Conservation (phyloP, 92 coral and sea anemone species). For the Muricea muricata region DNA sequence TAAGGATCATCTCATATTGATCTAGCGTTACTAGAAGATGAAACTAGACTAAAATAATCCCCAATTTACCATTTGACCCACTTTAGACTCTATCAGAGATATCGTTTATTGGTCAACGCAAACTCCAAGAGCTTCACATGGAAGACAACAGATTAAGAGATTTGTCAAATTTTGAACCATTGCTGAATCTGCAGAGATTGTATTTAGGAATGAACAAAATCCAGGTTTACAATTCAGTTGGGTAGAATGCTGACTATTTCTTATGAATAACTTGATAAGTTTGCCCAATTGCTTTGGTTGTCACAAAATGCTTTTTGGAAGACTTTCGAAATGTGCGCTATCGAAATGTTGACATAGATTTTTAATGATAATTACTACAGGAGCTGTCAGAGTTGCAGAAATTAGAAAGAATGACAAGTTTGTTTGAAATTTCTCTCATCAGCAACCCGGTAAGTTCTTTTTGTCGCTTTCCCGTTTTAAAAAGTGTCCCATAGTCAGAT, state of each 20-base stretch:
- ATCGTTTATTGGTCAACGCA: constrained; percentile 88
- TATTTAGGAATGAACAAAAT: constrained; percentile 97
- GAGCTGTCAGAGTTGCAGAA: constrained; percentile 86
- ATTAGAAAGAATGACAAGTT: constrained; percentile 79
- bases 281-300: too few relatives aligned
- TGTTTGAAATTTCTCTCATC: constrained; percentile 88
- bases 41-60: not conserved
- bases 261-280: too few relatives aligned
- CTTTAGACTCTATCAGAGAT: constrained; percentile 68
- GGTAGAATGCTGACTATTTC: too few relatives aligned
- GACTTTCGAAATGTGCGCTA: too few relatives aligned
- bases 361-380: constrained; percentile 53
- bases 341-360: too few relatives aligned
- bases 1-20: too few relatives aligned
- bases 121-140: constrained; percentile 84
- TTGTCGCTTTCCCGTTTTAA: too few relatives aligned
- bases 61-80: not conserved
- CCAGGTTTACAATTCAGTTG: constrained; percentile 61
- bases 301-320: too few relatives aligned
- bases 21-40: too few relatives aligned
- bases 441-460: constrained; percentile 83
- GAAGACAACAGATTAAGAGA: constrained; percentile 92
- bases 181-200: constrained; percentile 82
- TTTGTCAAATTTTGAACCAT: constrained; percentile 71
- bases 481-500: too few relatives aligned